Conservation (phyloP, 1,140 invertebrate genomes). For the Helicorthomorpha holstii region DNA sequence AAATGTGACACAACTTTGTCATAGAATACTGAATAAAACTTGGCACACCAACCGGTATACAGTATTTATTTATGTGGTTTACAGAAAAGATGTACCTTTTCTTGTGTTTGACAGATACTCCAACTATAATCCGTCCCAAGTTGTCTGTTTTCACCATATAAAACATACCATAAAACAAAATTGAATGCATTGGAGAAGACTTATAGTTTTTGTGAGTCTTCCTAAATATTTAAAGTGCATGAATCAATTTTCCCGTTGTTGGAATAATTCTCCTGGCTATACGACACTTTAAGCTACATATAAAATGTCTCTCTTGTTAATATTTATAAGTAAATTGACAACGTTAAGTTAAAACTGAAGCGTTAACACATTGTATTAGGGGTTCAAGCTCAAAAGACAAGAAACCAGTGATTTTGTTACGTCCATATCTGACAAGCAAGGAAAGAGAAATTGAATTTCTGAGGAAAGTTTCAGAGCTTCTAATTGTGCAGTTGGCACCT, state of each 20-base stretch:
- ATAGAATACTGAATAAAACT: no score
- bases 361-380: no score
- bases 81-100: no score
- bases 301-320: not conserved
- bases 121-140: no score
- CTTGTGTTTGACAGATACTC: no score
- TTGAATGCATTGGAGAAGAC: no score
- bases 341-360: constrained; percentile 10
- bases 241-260: not conserved
- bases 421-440: constrained; percentile 49
- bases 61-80: no score
- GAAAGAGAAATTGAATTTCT: constrained; percentile 63
- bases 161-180: no score
- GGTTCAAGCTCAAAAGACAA: no score
- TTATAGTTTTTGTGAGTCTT: not conserved
- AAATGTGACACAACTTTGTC: no score
- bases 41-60: no score
- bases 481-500: constrained; percentile 61
- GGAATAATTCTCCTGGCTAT: not conserved
- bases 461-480: constrained; percentile 57
- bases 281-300: not conserved
- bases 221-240: not conserved
- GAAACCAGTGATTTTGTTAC: constrained; percentile 43
- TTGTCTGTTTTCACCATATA: no score
- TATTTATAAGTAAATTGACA: constrained; percentile 1